Evolutionary conservation across 2,888 invertebrate species (phyloP), one percentile per base, ranked within the genome.

Genomic region (Ophraella communa): DNA sequence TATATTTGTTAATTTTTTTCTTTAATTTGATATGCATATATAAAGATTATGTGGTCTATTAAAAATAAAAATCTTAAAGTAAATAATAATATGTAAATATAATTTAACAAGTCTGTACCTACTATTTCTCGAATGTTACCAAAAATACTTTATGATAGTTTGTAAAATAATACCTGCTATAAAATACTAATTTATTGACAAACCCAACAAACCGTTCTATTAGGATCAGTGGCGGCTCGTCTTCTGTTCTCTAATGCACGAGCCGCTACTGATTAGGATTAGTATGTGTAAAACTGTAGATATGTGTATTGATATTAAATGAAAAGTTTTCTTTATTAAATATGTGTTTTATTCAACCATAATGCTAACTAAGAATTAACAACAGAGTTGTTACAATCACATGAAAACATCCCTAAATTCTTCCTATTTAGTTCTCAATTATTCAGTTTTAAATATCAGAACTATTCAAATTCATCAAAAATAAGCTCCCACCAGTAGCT

Each of bases 1-100:
- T 51, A 51, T 51, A 4, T 51, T 51, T 51, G 49, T 51, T 51
- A 20, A 27, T 5, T 51, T 51, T 51, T 27, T 24, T 39, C n/a
- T 39, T 39, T n/a, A 33, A 35, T 35, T 35, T 35, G 35, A 35
- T 2, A n/a, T 35, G 14, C 11, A 24, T 7, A 7, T 7, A 35
- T 35, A n/a, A n/a, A 35, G 35, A 35, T 35, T 35, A 35, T 35
- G 35, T 35, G 35, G 35, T 35, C 4, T 35, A 1, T 11, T 35
- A 35, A 11, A 4, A 35, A 14, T 8, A 35, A n/a, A 35, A 35
- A 14, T 4, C 2, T 17, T 5, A 5, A 39, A 5, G 5, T 39
- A 39, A 5, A 17, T 17, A 39, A 39, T 39, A 2, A 39, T 39
- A 17, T 39, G 17, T 39, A 17, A 39, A 17, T 14, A 7, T 39